Conservation (phyloP, 92 coral and sea anemone species). For the Porites divaricata region DNA sequence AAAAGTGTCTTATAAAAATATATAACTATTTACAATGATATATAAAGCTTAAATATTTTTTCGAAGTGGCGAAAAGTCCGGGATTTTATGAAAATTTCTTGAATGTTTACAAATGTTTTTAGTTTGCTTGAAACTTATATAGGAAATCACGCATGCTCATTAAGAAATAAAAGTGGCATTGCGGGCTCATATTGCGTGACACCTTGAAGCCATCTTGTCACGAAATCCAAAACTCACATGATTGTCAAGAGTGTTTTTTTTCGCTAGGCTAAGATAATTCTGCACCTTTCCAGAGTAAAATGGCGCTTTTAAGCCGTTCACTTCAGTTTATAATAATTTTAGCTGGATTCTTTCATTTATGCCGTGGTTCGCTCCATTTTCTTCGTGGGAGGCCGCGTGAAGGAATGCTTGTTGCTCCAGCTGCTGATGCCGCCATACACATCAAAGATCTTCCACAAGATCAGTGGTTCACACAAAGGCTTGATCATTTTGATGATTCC, state of each 20-base stretch:
- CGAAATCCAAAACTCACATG: not conserved
- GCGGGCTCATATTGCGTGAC: constrained; percentile 10
- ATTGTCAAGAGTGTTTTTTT: not conserved
- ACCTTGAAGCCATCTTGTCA: not conserved
- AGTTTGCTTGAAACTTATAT: not conserved
- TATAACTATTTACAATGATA: constrained; percentile 1
- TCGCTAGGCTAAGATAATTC: not conserved
- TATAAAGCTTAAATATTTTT: constrained; percentile 9
- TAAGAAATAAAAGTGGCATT: not conserved
- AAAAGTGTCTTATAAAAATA: constrained; percentile 35
- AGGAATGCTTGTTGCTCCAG: constrained; percentile 85
- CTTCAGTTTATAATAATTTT: not conserved
- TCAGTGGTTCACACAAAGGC: constrained; percentile 92
- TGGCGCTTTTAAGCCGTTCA: not conserved
- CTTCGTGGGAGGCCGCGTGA: constrained; percentile 92
- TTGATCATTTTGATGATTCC: constrained; percentile 93
- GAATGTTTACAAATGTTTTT: not conserved
- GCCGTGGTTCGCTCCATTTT: constrained; percentile 59
- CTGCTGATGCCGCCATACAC: constrained; percentile 37
- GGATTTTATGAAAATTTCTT: not conserved
- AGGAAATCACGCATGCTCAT: not conserved
- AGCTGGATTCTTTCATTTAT: not conserved
- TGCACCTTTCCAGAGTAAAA: not conserved
- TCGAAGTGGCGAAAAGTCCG: not conserved
- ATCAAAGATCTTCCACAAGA: constrained; percentile 70